phyloP scores from a whole-genome alignment of 2,888 invertebrate genomes.

The Exocentrus adspersus region DNA sequence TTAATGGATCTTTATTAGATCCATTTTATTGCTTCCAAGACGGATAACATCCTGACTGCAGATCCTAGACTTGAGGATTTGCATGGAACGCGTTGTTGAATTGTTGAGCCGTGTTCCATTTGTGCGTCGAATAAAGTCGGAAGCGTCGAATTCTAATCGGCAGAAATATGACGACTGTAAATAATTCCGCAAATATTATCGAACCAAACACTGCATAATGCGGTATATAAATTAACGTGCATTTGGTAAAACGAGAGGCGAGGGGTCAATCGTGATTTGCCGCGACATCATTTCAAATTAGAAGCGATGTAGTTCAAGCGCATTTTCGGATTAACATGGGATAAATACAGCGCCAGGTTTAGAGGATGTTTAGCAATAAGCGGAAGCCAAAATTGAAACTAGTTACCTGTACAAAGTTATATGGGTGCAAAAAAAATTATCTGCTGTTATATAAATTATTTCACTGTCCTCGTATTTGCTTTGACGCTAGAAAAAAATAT shows the following conservation, averaged over 20 bases:
- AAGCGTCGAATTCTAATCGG: background rate
- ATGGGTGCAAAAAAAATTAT: too few relatives aligned
- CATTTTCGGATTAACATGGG: slow-evolving; percentile 28
- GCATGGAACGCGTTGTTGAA: background rate
- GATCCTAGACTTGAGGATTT: background rate
- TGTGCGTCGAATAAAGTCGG: background rate
- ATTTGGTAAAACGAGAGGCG: slow-evolving; percentile 35
- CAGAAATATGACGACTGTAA: slow-evolving; percentile 2
- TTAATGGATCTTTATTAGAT: slow-evolving; percentile 50
- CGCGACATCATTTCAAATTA: slow-evolving; percentile 52
- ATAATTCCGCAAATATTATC: slow-evolving; percentile 30
- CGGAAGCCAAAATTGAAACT: too few relatives aligned
- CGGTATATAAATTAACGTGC: slow-evolving; percentile 33
- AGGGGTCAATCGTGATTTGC: slow-evolving; percentile 38
- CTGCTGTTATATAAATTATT: too few relatives aligned
- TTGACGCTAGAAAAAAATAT: too few relatives aligned
- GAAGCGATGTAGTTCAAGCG: slow-evolving; percentile 40
- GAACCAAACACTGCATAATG: slow-evolving; percentile 32
- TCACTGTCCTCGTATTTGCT: too few relatives aligned
- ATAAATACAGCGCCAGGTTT: background rate
- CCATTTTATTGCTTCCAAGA: slow-evolving; percentile 46
- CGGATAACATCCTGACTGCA: slow-evolving; percentile 28
- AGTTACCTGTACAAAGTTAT: too few relatives aligned
- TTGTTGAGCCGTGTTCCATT: too few relatives aligned
- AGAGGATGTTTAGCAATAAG: too few relatives aligned